A percentile compares a stretch with the other conserved stretches of the same genome.
phyloP scores from a whole-genome alignment of 2,797 vertebrate species.

The Peromyscus attwateri region DNA sequence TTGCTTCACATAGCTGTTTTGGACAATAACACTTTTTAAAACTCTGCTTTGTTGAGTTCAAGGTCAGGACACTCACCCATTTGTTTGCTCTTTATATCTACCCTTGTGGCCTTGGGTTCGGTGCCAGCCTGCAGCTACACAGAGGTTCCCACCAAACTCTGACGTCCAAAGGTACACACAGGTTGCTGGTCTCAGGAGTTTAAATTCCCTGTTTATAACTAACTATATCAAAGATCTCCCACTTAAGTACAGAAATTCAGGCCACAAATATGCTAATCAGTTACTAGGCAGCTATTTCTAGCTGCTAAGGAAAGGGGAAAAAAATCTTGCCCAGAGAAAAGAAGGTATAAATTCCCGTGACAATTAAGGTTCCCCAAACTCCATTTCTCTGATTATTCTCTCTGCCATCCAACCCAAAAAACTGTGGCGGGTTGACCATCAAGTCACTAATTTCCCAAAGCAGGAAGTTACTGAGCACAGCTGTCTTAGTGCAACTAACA shows the following conservation, averaged over 20 bases:
- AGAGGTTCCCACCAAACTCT: not conserved
- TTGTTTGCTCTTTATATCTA: not conserved
- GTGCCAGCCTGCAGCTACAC: not conserved
- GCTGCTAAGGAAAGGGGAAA: not conserved
- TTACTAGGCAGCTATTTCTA: not conserved
- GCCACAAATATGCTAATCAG: not conserved
- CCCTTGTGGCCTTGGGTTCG: not conserved
- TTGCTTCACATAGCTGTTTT: not conserved
- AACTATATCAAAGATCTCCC: not conserved
- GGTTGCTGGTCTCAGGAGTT: not conserved
- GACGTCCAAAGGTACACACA: not conserved
- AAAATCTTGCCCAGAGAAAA: not conserved
- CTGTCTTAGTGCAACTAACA: not conserved
- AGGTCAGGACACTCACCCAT: not conserved
- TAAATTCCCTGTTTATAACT: not conserved
- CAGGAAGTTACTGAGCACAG: not conserved
- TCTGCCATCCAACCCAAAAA: not conserved
- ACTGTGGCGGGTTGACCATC: not conserved
- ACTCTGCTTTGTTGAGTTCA: not conserved
- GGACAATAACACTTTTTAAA: not conserved
- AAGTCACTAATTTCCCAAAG: not conserved
- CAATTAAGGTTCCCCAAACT: not conserved
- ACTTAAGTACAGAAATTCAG: conserved; percentile 41
- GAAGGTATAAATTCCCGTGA: not conserved
- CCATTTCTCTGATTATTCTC: not conserved